Evolutionary conservation across 2,888 invertebrate species (phyloP).

Genomic region (Acronicta aceris): DNA sequence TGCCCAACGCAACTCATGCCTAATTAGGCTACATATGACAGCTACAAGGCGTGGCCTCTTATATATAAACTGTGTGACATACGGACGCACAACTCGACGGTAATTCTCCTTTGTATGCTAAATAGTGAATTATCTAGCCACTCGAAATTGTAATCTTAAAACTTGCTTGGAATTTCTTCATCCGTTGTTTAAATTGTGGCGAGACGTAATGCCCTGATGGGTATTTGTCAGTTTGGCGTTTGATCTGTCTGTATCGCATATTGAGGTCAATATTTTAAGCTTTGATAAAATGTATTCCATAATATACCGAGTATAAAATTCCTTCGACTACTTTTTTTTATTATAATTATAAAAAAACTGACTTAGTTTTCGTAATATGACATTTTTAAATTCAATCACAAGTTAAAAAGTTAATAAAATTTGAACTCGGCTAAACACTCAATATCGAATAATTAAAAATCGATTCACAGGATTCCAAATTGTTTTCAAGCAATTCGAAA

Average conservation of each 20-base stretch:
- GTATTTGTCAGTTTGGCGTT: constrained; percentile 62
- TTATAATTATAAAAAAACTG: background rate
- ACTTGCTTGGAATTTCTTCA: constrained; percentile 88
- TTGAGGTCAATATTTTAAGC: constrained; percentile 54
- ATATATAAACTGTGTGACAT: constrained; percentile 80
- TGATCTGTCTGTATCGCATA: constrained; percentile 46
- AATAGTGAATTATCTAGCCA: constrained; percentile 88
- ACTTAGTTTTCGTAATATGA: background rate
- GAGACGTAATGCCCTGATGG: constrained; percentile 59
- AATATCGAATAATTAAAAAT: constrained; percentile 10
- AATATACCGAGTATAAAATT: background rate
- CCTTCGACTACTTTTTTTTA: background rate
- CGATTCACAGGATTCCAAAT: constrained; percentile 8
- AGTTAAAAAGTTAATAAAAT: background rate
- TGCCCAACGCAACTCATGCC: constrained; percentile 76
- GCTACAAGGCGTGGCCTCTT: constrained; percentile 86
- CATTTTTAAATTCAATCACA: too few species aligned
- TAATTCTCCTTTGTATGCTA: constrained; percentile 89
- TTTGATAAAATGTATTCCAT: constrained; percentile 44
- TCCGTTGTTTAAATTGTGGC: constrained; percentile 78
- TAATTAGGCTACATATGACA: constrained; percentile 88
- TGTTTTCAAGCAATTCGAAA: constrained; percentile 37
- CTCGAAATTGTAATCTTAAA: constrained; percentile 88
- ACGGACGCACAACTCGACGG: constrained; percentile 82
- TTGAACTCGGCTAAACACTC: constrained; percentile 4